Conservation (phyloP, 2,113 vertebrate species). For the Syngnathus scovelli region DNA sequence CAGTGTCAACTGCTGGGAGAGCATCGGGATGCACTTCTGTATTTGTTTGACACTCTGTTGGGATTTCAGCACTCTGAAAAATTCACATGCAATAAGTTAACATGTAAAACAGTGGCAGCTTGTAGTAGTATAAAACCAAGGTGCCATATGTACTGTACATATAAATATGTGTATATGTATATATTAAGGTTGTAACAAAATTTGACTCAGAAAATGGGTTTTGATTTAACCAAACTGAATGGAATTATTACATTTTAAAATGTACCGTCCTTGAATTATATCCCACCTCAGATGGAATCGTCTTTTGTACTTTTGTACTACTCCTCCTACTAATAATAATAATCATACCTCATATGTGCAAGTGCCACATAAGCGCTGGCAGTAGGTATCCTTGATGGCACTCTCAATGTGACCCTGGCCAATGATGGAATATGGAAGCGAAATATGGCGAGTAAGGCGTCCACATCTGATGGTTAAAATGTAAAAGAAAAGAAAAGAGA, state of each 20-base stretch:
- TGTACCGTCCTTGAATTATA: too few relatives aligned
- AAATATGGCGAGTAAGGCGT: constrained; percentile 80
- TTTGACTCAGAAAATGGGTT: too few relatives aligned
- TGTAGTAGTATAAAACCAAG: too few relatives aligned
- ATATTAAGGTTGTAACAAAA: too few relatives aligned
- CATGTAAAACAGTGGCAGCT: not conserved
- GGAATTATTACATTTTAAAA: too few relatives aligned
- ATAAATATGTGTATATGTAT: too few relatives aligned
- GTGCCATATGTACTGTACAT: not conserved
- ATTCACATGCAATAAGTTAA: not conserved
- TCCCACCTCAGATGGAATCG: too few relatives aligned
- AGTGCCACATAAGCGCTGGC: constrained; percentile 78
- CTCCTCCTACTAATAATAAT: not conserved
- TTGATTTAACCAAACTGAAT: too few relatives aligned
- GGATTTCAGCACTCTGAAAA: constrained; percentile 40
- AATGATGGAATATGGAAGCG: constrained; percentile 82
- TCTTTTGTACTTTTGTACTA: too few relatives aligned
- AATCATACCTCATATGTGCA: constrained; percentile 76
- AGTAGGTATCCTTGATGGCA: constrained; percentile 82
- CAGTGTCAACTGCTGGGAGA: constrained; percentile 23
- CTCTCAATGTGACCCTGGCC: constrained; percentile 76
- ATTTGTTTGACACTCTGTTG: constrained; percentile 48
- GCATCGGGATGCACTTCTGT: constrained; percentile 32
- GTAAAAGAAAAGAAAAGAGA: not conserved
- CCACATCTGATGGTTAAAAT: constrained; percentile 78